Percentiles rank a stretch among this genome's conserved stretches.
Evolutionary conservation across 2,888 invertebrate species (phyloP).

Genomic region (Andrena hattorfiana): DNA sequence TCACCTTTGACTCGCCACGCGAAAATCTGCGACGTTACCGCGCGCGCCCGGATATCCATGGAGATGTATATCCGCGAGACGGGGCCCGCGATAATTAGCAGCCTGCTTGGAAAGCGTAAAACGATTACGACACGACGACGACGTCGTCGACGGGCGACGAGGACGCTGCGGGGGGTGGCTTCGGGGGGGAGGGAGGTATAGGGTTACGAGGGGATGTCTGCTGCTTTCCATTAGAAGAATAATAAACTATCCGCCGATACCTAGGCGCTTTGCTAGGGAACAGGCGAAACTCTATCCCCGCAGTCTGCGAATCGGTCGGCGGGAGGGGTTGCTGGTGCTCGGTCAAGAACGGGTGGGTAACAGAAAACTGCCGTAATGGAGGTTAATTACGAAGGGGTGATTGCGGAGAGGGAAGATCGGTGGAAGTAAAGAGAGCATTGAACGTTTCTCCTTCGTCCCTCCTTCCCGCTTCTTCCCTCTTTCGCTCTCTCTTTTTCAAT

Average conservation of each 20-base stretch:
- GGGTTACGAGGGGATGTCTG: conserved; percentile 42
- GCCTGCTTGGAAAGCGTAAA: conserved; percentile 57
- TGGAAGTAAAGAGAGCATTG: conserved; percentile 56
- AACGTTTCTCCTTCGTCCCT: conserved; percentile 42
- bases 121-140: conserved; percentile 55
- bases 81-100: conserved; percentile 67
- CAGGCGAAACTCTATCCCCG: conserved; percentile 61
- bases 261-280: conserved; percentile 64
- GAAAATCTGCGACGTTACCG: conserved; percentile 53
- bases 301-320: not conserved
- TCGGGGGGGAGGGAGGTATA: too few species aligned
- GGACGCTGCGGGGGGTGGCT: not conserved
- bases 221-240: conserved; percentile 69
- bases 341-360: conserved; percentile 47
- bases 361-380: conserved; percentile 76
- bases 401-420: conserved; percentile 65
- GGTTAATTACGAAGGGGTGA: conserved; percentile 76
- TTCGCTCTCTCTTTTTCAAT: conserved; percentile 30
- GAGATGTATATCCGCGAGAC: conserved; percentile 45
- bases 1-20: conserved; percentile 54
- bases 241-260: conserved; percentile 71
- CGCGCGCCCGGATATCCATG: conserved; percentile 32
- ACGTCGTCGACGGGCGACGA: conserved; percentile 41
- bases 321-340: conserved; percentile 9
- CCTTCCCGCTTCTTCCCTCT: conserved; percentile 22